These are phyloP conservation scores for Sphinx pinastri DNA, from an alignment of 2,888 invertebrate genomes.

Conservation along the genomic window DNA sequence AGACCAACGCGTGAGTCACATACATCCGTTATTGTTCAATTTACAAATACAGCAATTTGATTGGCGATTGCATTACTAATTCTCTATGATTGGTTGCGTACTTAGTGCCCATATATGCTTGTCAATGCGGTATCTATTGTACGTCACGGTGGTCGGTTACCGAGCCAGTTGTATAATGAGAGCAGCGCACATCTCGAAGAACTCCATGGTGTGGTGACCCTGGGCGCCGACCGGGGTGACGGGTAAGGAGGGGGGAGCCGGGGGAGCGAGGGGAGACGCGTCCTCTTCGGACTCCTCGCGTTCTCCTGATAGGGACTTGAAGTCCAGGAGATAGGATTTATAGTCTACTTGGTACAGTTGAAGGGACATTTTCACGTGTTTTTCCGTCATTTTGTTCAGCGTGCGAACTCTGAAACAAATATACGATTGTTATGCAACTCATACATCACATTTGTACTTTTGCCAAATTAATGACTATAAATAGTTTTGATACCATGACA, in stretches of 20 bases:
- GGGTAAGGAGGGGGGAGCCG: constrained; percentile 53
- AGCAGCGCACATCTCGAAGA: constrained; percentile 99
- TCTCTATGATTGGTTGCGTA: background rate
- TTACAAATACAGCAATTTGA: background rate
- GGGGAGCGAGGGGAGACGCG: constrained; percentile 51
- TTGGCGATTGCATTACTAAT: background rate
- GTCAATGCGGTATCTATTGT: background rate
- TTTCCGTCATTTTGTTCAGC: constrained; percentile 91
- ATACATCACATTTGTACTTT: too few species aligned
- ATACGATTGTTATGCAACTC: background rate
- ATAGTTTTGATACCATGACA: background rate
- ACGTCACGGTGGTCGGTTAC: constrained; percentile 64
- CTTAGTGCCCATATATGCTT: background rate
- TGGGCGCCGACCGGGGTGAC: constrained; percentile 55
- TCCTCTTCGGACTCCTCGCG: constrained; percentile 84
- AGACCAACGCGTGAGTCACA: too few species aligned
- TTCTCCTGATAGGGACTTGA: constrained; percentile 95
- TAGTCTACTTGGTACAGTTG: constrained; percentile 99
- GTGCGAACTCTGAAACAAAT: constrained; percentile 90
- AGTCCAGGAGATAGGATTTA: constrained; percentile 98
- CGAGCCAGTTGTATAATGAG: constrained; percentile 98
- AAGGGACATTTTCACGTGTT: constrained; percentile 97
- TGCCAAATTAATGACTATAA: too few species aligned
- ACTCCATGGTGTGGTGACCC: constrained; percentile 99
- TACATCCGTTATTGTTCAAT: background rate